Evolutionary conservation across 2,888 invertebrate species (phyloP).

Genomic region (Isoperla grammatica): DNA sequence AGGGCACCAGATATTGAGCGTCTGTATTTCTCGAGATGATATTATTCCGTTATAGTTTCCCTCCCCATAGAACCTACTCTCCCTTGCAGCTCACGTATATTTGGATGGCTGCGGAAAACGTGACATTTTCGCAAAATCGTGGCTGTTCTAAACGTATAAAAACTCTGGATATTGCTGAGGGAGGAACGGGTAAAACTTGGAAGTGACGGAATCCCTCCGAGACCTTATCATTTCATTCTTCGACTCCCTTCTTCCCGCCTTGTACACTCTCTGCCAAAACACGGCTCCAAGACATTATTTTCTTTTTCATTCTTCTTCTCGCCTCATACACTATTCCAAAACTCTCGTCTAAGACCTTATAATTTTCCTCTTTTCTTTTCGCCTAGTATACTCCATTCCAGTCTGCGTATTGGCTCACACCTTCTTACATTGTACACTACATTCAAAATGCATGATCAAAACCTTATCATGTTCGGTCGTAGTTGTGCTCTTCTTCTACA

Average conservation of each 20-base stretch:
- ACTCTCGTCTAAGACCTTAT: too few species aligned
- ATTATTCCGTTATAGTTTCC: constrained; percentile 1
- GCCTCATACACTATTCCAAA: too few species aligned
- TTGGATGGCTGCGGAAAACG: constrained; percentile 22
- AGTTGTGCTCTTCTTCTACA: too few species aligned
- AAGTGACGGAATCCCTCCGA: constrained; percentile 10
- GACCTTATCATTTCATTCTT: constrained; percentile 22
- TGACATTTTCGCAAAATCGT: constrained; percentile 28
- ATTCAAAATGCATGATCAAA: too few species aligned
- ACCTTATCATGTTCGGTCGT: too few species aligned
- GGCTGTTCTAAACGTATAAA: constrained; percentile 23
- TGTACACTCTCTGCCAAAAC: too few species aligned
- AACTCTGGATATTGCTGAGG: constrained; percentile 17
- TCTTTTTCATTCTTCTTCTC: too few species aligned
- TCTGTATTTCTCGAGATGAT: not conserved
- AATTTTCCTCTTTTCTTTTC: too few species aligned
- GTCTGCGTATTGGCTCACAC: too few species aligned
- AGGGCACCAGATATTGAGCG: not conserved
- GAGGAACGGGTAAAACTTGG: constrained; percentile 13
- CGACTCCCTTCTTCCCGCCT: not conserved
- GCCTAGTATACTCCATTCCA: too few species aligned
- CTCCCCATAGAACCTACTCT: not conserved
- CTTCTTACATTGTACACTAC: too few species aligned
- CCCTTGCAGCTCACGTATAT: constrained; percentile 4
- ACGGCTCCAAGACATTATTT: too few species aligned